A percentile compares a stretch with the other conserved stretches of the same genome.
phyloP scores from a whole-genome alignment of 2,113 vertebrate genomes.

The Nipponia nippon region DNA sequence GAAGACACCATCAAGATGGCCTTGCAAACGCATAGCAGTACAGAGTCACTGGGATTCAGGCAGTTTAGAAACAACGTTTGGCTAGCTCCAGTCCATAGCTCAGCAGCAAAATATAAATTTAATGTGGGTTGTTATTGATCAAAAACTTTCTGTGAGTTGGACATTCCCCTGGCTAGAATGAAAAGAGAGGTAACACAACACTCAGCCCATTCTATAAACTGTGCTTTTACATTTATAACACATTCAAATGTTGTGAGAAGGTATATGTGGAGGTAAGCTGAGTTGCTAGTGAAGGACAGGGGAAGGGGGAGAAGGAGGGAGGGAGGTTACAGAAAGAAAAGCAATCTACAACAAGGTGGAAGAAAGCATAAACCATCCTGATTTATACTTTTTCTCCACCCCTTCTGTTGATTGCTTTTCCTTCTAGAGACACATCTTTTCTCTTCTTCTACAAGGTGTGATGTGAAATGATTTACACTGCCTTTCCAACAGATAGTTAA shows the following conservation, averaged over 20 bases:
- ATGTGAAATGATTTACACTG: conserved; percentile 38
- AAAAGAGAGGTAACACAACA: background rate
- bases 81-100: background rate
- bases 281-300: conserved; percentile 26
- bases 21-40: background rate
- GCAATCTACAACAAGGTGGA: conserved; percentile 48
- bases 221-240: background rate
- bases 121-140: background rate
- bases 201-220: background rate
- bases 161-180: background rate
- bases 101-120: background rate
- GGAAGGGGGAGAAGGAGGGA: conserved; percentile 27
- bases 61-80: background rate
- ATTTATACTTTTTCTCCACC: conserved; percentile 63
- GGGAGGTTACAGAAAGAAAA: conserved; percentile 41
- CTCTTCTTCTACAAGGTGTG: conserved; percentile 11
- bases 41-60: background rate
- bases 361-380: conserved; percentile 57
- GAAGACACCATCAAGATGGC: background rate
- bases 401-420: conserved; percentile 59
- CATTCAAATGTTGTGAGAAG: background rate
- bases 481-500: background rate
- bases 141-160: background rate
- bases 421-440: conserved; percentile 40
- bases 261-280: background rate